Base-by-base conservation (phyloP, 2,888 invertebrate genomes). In the Theretra japonica region DNA sequence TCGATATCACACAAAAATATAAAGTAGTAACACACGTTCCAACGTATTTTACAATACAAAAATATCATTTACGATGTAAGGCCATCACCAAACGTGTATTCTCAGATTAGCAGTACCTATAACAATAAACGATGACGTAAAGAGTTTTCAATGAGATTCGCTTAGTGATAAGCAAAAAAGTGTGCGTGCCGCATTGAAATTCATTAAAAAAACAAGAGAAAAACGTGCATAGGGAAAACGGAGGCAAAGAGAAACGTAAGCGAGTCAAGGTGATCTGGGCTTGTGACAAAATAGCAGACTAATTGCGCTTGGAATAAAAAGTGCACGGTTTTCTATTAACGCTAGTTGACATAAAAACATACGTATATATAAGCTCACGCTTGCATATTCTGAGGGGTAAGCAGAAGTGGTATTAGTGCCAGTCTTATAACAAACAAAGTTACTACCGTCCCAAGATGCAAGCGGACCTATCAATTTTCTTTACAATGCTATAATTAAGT, bases 201-300 rank as follows among this genome's bases (percentile, higher is more conserved):
- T 41, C 30, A 41, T 65, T 41, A 1, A 23, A 41, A 41, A 15
- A 41, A 11, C 3, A 11, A 41, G 41, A 65, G 23, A 19, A 65
- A 65, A 41, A 48, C 41, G 41, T 33, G 21, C 65, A 48, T 65
- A 65, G 41, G 48, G 48, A 65, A 65, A 41, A 65, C 23, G 41
- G 65, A 23, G 41, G 6, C 23, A 65, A 65, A 41, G 48, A 65
- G 41, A 65, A 25, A 65, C 41, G 48, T 23, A 48, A 48, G 41
- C 21, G 23, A 65, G 65, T 41, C 65, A 65, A 65, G 65, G 65
- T 65, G 65, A 65, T 48, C 65, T 48, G 41, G 41, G 41, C 65
- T 65, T 17, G 25, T 65, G 23, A 65, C 48, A 65, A 65, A 62
- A 65, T 48, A 65, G 23, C 48, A 65, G 65, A n/a, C 23, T 33